Conservation (phyloP, 2,888 invertebrate genomes). For the Tiphia femorata region DNA sequence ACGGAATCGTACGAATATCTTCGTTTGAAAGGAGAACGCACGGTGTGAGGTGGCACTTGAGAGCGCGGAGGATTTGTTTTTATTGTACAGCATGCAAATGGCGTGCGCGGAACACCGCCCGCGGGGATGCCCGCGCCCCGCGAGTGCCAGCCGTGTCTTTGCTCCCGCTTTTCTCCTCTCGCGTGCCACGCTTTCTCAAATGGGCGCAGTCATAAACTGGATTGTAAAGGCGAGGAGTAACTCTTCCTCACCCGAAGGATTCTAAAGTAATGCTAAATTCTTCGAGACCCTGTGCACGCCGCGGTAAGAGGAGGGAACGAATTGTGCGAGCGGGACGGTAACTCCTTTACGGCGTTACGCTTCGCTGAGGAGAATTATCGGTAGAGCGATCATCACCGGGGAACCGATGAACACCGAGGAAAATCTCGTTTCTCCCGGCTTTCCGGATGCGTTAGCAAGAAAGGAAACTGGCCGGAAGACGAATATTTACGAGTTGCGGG, state of each 20-base stretch:
- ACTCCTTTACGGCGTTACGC: slow-evolving; percentile 5
- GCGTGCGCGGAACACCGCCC: slow-evolving; percentile 19
- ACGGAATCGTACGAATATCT: slow-evolving; percentile 2
- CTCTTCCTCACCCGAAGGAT: slow-evolving; percentile 17
- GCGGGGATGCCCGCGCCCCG: slow-evolving; percentile 11
- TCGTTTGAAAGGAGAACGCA: slow-evolving; percentile 21
- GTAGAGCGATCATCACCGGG: neutral
- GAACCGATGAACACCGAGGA: neutral
- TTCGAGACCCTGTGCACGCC: neutral
- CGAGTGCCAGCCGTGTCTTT: slow-evolving; percentile 17
- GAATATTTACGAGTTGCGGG: too few species aligned
- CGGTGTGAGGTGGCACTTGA: too few species aligned
- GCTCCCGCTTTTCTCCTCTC: neutral
- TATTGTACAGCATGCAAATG: slow-evolving; percentile 38
- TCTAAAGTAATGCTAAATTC: slow-evolving; percentile 23
- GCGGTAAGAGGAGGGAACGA: slow-evolving; percentile 1
- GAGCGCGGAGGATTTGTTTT: slow-evolving; percentile 34
- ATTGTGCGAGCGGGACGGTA: slow-evolving; percentile 5
- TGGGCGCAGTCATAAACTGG: slow-evolving; percentile 25
- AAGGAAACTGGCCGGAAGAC: too few species aligned
- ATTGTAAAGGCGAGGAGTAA: slow-evolving; percentile 17
- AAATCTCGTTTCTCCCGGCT: neutral
- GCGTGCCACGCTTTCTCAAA: slow-evolving; percentile 4
- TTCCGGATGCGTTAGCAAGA: too few species aligned
- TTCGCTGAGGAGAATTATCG: neutral